Percentiles rank a stretch among this genome's conserved stretches.
Evolutionary conservation across 2,888 invertebrate genomes (phyloP).

Genomic region (Alentia gelatinosa): DNA sequence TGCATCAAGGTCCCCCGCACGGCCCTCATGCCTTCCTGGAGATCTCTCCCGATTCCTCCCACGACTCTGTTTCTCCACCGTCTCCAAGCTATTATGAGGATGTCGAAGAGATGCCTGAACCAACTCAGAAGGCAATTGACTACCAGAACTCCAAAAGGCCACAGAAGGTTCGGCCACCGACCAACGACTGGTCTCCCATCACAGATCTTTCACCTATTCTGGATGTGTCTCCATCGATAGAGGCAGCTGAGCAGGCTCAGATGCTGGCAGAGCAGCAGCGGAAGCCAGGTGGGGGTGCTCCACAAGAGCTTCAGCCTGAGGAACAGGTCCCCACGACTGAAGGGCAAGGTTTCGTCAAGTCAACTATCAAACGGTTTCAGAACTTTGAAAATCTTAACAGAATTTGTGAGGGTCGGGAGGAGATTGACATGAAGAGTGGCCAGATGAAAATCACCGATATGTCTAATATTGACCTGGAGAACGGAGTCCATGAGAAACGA

Average conservation of each 20-base stretch:
- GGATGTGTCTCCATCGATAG: conserved; percentile 81
- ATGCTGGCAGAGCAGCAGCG: conserved; percentile 74
- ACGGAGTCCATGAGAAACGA: conserved; percentile 9
- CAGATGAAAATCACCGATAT: conserved; percentile 25
- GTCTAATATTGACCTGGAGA: not conserved
- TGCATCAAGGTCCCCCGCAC: conserved; percentile 63
- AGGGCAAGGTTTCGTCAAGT: conserved; percentile 21
- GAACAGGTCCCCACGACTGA: not conserved
- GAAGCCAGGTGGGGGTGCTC: not conserved
- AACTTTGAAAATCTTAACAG: conserved; percentile 51
- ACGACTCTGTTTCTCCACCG: conserved; percentile 60
- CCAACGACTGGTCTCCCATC: conserved; percentile 81
- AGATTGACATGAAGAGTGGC: conserved; percentile 45
- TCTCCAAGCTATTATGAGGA: conserved; percentile 67
- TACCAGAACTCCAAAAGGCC: conserved; percentile 75
- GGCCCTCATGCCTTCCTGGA: conserved; percentile 60
- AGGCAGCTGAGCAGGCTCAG: conserved; percentile 80
- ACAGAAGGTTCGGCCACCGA: conserved; percentile 76
- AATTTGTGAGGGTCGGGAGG: conserved; percentile 51
- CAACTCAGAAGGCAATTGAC: conserved; percentile 77
- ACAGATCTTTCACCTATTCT: conserved; percentile 81
- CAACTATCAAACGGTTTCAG: conserved; percentile 40
- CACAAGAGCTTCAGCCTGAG: not conserved
- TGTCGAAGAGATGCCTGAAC: conserved; percentile 73
- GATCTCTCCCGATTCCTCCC: conserved; percentile 72